A percentile compares a stretch with the other conserved stretches of the same genome.
Conservation (phyloP, 2,888 invertebrate species). For the Synanthedon myopaeformis region DNA sequence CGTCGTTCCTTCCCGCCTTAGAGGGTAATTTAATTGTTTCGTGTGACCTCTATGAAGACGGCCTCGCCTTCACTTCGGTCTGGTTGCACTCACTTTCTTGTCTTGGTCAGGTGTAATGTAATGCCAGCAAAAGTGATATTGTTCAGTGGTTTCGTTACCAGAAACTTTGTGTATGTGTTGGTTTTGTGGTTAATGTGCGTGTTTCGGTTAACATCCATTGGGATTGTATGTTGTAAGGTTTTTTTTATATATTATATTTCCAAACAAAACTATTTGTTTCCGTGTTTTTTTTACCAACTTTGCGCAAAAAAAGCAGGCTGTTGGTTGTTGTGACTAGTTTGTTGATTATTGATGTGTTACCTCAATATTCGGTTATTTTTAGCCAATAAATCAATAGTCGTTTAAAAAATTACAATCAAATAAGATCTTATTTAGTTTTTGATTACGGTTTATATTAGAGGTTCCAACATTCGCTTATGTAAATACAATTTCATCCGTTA, state of each 20-base stretch:
- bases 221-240: background rate
- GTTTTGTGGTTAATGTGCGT: background rate
- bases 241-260: background rate
- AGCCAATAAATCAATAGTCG: no score
- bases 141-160: slow-evolving; percentile 23
- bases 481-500: no score
- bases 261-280: background rate
- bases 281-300: background rate
- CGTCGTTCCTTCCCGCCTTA: slow-evolving; percentile 58
- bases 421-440: no score
- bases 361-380: no score
- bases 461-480: no score
- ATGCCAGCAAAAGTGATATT: slow-evolving; percentile 33
- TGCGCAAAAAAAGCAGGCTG: no score
- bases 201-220: background rate
- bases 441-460: no score
- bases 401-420: no score
- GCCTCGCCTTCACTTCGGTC: slow-evolving; percentile 53
- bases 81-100: slow-evolving; percentile 64
- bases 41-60: slow-evolving; percentile 49
- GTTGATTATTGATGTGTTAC: no score
- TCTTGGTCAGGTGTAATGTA: slow-evolving; percentile 61
- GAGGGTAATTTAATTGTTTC: slow-evolving; percentile 44
- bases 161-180: background rate
- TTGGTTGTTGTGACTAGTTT: no score